These are phyloP conservation scores for Coregonus ussuriensis DNA, from an alignment of 2,797 vertebrate genomes.

Conservation along the genomic window DNA sequence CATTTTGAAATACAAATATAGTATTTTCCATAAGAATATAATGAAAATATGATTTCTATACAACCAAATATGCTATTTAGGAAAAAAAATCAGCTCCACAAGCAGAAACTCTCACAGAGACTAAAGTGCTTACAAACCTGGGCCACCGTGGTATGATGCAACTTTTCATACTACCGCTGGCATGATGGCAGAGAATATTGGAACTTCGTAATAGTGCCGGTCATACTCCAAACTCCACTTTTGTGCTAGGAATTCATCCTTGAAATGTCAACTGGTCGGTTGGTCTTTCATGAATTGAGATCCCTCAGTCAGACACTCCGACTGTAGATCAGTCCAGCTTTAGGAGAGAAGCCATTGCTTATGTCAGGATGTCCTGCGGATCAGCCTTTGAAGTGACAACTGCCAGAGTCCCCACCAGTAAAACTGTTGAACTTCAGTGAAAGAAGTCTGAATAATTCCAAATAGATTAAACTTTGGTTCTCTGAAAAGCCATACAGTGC, in stretches of 20 bases:
- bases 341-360: constrained; percentile 3
- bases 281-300: neutral
- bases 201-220: constrained; percentile 28
- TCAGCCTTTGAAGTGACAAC: neutral
- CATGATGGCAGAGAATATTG: constrained; percentile 30
- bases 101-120: constrained; percentile 71
- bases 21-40: constrained; percentile 42
- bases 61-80: constrained; percentile 47
- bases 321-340: constrained; percentile 2
- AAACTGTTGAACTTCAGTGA: neutral
- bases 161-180: constrained; percentile 49
- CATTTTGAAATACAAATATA: constrained; percentile 57
- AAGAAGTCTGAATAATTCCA: constrained; percentile 8
- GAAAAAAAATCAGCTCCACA: constrained; percentile 66
- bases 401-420: neutral
- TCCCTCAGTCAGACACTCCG: neutral
- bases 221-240: constrained; percentile 21
- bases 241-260: neutral
- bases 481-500: neutral
- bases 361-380: neutral
- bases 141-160: constrained; percentile 33
- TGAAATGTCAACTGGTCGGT: neutral
- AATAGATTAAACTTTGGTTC: constrained; percentile 1
- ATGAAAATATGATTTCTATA: constrained; percentile 44
- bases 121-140: constrained; percentile 70